Base-by-base conservation (phyloP, 2,888 invertebrate genomes). In the Romanomermis culicivorax region DNA sequence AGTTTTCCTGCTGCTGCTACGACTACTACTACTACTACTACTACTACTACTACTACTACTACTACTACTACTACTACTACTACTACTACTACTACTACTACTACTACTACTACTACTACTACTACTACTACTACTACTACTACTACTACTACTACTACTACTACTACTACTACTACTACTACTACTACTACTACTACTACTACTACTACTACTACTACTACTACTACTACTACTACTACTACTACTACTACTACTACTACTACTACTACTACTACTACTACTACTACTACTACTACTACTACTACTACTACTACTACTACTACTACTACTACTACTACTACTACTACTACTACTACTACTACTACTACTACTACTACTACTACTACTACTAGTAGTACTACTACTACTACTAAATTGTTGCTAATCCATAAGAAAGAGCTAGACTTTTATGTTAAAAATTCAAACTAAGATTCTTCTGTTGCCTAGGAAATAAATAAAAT, bases 181-280 rank as follows among this genome's bases (percentile, higher is more conserved):
- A 53, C 52, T 53, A 53, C 52, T n/a, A 53, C 53, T 50, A 53
- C 53, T 23, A 53, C 53, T 53, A 53, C 53, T 50, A 53, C 53
- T 50, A 53, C 53, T n/a, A 53, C 53, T 50, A 53, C 53, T 23
- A 53, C 53, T n/a, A 53, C 53, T 50, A 53, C 53, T 50, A 53
- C 53, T n/a, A 53, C 53, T 50, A 53, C 53, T 50, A 53, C 53
- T 53, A 50, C 53, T 53, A 53, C 53, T 50, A 53, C 53, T 53
- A 53, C 52, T n/a, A 17, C 53, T 50, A 53, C 53, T 50, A 53
- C 53, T 50, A 53, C 53, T 50, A 53, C 53, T 50, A 53, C 52
- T 50, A 53, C 52, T 50, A 14, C 53, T 50, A 53, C 53, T 50
- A 49, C 53, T 50, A 49, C 53, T 50, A 49, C 53, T n/a, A 49